Conservation (phyloP, 2,888 invertebrate species). For the Netelia melanura region DNA sequence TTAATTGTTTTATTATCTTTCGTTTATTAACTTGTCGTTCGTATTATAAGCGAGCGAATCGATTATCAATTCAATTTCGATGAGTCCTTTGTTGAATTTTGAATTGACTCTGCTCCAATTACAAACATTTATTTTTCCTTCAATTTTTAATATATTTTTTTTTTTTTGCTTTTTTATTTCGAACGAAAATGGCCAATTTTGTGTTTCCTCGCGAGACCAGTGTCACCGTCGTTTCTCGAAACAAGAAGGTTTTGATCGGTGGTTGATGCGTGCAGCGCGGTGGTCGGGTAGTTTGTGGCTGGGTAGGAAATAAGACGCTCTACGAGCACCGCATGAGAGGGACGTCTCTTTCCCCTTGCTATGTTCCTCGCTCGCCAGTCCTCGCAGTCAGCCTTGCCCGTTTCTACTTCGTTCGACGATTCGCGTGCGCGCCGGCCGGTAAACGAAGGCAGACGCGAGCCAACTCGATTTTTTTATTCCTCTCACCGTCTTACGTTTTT, state of each 20-base stretch:
- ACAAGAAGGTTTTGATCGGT: constrained; percentile 67
- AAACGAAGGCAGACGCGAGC: constrained; percentile 21
- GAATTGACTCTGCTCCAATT: background rate
- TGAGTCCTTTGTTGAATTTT: background rate
- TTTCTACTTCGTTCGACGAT: constrained; percentile 26
- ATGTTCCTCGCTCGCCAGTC: constrained; percentile 40
- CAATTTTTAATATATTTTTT: background rate
- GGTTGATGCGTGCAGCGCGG: constrained; percentile 81
- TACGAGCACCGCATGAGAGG: constrained; percentile 56
- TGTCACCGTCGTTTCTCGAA: constrained; percentile 31
- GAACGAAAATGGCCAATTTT: background rate
- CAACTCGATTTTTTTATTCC: constrained; percentile 8
- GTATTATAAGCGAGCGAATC: too few species aligned
- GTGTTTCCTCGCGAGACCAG: background rate
- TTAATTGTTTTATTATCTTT: background rate
- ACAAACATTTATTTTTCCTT: background rate
- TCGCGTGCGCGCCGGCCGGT: constrained; percentile 23
- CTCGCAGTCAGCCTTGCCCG: constrained; percentile 17
- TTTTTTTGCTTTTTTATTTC: background rate
- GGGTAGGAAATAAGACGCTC: constrained; percentile 75
- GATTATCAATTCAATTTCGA: background rate
- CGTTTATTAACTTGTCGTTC: too few species aligned
- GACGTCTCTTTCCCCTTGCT: constrained; percentile 16
- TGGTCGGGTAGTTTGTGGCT: constrained; percentile 84
- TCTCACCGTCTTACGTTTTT: background rate